Percentiles rank a stretch among this genome's conserved stretches.
phyloP scores from a whole-genome alignment of 1,140 invertebrate genomes.

The Polypedilum pembai region DNA sequence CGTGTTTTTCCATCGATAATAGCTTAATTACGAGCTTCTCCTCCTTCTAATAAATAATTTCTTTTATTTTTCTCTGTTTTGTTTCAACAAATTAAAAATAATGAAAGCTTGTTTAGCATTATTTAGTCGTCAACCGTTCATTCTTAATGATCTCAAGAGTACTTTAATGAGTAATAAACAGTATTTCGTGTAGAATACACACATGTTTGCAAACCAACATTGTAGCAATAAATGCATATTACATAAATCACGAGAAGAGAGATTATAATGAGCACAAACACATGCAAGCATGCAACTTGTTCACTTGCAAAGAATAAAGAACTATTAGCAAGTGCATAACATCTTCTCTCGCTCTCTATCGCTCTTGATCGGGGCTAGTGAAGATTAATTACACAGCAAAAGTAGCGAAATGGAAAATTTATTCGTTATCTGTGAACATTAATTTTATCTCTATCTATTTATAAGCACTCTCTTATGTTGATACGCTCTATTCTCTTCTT shows the following conservation, averaged over 20 bases:
- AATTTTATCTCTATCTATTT: constrained; percentile 14
- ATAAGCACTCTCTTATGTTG: neutral
- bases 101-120: constrained; percentile 18
- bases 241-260: neutral
- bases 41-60: neutral
- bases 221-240: neutral
- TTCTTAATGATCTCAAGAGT: neutral
- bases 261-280: neutral
- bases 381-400: constrained; percentile 14
- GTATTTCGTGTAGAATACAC: neutral
- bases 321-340: neutral
- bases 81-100: constrained; percentile 11
- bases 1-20: constrained; percentile 25
- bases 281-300: neutral
- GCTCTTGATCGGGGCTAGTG: constrained; percentile 2
- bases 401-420: constrained; percentile 18
- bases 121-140: neutral
- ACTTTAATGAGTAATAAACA: neutral
- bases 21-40: constrained; percentile 12
- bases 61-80: neutral
- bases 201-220: neutral
- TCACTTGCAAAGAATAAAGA: neutral
- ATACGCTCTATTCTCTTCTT: neutral
- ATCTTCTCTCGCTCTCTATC: neutral
- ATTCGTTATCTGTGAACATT: constrained; percentile 5